These are phyloP conservation scores for Gallinago nigripennis DNA, from an alignment of 2,797 vertebrate genomes.

Conservation along the genomic window DNA sequence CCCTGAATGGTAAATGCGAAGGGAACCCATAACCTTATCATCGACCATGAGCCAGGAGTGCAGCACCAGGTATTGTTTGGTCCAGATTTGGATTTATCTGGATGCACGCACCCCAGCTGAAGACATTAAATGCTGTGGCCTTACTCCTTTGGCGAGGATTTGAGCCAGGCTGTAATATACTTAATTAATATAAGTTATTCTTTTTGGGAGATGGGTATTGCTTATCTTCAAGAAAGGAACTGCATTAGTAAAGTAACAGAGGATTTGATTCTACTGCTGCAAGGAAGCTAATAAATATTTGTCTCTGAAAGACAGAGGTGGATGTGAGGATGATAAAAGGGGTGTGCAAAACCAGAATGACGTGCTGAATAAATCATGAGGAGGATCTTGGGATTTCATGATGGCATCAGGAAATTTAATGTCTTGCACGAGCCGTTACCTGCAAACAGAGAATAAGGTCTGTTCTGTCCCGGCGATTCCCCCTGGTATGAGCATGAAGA, in stretches of 20 bases:
- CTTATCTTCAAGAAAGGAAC: neutral
- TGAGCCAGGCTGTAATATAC: neutral
- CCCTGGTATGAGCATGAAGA: slow-evolving; percentile 19
- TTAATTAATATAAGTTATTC: neutral
- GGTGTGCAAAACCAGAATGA: neutral
- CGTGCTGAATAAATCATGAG: slow-evolving; percentile 40
- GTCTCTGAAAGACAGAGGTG: slow-evolving; percentile 7
- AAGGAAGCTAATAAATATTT: neutral
- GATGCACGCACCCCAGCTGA: neutral
- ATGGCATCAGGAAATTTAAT: neutral
- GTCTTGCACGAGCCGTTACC: neutral
- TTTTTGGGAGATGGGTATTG: neutral
- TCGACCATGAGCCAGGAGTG: neutral
- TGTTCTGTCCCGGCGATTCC: neutral
- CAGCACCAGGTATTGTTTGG: neutral
- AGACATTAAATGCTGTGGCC: neutral
- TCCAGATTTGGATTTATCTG: neutral
- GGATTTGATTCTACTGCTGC: neutral
- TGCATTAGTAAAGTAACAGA: neutral
- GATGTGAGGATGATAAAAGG: neutral
- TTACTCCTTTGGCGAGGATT: neutral
- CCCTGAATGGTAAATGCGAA: neutral
- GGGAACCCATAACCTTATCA: neutral
- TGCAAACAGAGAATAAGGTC: slow-evolving; percentile 1
- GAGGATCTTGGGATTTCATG: neutral